Evolutionary conservation across 2,888 invertebrate genomes (phyloP), one percentile per base, ranked within the genome.

Genomic region (Heteromurus nitidus): DNA sequence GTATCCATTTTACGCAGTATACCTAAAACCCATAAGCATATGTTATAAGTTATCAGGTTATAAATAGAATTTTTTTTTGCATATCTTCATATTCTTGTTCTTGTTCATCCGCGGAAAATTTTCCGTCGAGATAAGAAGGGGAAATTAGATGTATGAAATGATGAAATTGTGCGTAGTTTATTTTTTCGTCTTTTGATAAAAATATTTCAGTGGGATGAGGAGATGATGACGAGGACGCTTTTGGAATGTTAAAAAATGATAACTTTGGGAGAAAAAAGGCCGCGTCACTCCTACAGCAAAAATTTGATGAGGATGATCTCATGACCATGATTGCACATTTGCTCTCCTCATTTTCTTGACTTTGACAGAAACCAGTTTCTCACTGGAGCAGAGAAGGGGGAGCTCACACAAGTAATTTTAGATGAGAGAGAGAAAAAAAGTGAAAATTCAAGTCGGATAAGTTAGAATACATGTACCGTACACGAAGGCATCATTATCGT

Each of bases 311-410:
- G n/a, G 75, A 75, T 75, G 75, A 75, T 75, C 75, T 75, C 75
- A 75, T 75, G 53, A 62, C 58, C n/a, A n/a, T n/a, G n/a, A n/a
- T n/a, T n/a, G n/a, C n/a, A n/a, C n/a, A n/a, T n/a, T n/a, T n/a
- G n/a, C n/a, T n/a, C n/a, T 22, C 42, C 9, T 30, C 47, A 30
- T 60, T 53, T 58, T 42, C 65, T 74, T 60, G 22, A 53, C 36
- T 58, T 62, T 67, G 44, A 75, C 65, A 75, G 58, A 67, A 75
- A 75, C 75, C 75, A 55, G 75, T 75, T 75, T 75, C n/a, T n/a
- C 53, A 58, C 75, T 65, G 75, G 75, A 68, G 50, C 30, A 47
- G 31, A 16, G 44, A 64, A n/a, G n/a, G n/a, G n/a, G n/a, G n/a
- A n/a, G n/a, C n/a, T n/a, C n/a, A n/a, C n/a, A n/a, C n/a, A n/a